phyloP scores from a whole-genome alignment of 2,797 vertebrate genomes.

The Anguilla marmorata region DNA sequence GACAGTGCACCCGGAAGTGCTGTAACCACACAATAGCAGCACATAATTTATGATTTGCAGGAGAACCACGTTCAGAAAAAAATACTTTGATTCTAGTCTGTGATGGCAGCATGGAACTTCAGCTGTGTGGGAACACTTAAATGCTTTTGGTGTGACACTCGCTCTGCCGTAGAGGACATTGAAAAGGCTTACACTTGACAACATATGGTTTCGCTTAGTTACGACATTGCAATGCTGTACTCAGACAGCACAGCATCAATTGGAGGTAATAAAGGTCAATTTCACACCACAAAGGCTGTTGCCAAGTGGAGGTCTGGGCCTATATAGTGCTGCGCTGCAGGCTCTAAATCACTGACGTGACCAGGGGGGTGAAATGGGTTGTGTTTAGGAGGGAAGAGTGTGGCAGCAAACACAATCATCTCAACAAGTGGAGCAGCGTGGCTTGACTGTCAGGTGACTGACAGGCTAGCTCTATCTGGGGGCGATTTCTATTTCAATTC shows the following conservation, averaged over 20 bases:
- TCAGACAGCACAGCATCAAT: constrained; percentile 18
- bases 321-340: background rate
- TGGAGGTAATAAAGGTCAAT: constrained; percentile 26
- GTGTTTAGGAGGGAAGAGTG: constrained; percentile 22
- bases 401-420: background rate
- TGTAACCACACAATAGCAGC: background rate
- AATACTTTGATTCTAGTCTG: background rate
- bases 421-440: constrained; percentile 16
- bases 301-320: constrained; percentile 21
- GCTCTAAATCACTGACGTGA: constrained; percentile 24
- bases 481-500: constrained; percentile 40
- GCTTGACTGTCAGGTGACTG: constrained; percentile 36
- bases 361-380: constrained; percentile 8
- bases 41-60: background rate
- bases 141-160: background rate
- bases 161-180: background rate
- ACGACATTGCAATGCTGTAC: background rate
- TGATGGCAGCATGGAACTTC: background rate
- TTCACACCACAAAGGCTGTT: constrained; percentile 27
- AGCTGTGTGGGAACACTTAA: background rate
- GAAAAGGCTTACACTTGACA: background rate
- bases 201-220: background rate
- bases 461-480: constrained; percentile 37
- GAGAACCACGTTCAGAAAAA: background rate
- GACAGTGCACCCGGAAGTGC: background rate